Percentiles rank a stretch among this genome's conserved stretches.
These are phyloP conservation scores for Odobenus rosmarus DNA, from an alignment of 2,113 vertebrate genomes.

Conservation along the genomic window DNA sequence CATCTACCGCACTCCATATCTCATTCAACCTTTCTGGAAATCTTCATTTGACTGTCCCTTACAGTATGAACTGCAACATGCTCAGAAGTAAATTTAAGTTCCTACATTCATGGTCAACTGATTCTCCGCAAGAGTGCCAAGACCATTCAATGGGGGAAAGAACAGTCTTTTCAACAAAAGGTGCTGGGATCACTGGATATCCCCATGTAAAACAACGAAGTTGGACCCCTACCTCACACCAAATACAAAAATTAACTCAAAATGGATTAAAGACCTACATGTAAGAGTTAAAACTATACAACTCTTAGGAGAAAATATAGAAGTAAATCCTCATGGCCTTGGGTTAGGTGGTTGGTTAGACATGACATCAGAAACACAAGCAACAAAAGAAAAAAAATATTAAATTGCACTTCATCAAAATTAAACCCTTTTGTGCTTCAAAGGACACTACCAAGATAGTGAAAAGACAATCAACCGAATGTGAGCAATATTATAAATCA, in stretches of 20 bases:
- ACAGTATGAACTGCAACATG: not conserved
- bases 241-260: not conserved
- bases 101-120: not conserved
- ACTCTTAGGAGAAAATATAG: not conserved
- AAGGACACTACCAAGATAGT: not conserved
- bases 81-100: not conserved
- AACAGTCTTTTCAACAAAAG: not conserved
- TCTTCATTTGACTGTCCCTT: not conserved
- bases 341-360: not conserved
- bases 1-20: not conserved
- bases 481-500: not conserved
- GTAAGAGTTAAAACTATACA: not conserved
- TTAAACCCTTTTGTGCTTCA: not conserved
- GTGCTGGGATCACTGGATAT: not conserved
- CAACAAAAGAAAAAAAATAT: not conserved
- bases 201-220: not conserved
- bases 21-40: not conserved
- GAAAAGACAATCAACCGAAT: not conserved
- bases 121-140: not conserved
- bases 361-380: not conserved
- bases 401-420: not conserved
- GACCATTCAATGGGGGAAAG: not conserved
- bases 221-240: not conserved
- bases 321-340: not conserved
- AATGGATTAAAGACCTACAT: not conserved